Evolutionary conservation across 2,888 invertebrate species (phyloP).

Genomic region (Rhimphoctona megacephalus): DNA sequence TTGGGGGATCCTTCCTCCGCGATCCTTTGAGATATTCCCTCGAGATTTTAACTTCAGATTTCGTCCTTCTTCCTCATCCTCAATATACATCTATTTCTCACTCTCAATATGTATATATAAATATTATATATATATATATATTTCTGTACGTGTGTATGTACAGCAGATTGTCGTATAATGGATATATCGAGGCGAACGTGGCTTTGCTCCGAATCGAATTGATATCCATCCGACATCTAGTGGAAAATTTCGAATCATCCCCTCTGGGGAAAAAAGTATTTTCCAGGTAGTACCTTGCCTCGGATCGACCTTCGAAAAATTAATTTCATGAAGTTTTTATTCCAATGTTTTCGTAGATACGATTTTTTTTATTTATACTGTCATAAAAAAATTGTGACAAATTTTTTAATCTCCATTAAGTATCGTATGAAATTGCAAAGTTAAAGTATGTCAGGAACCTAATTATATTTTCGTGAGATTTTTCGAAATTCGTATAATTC

Average conservation of each 20-base stretch:
- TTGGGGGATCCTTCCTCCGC: slow-evolving; percentile 22
- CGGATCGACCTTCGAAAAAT: not conserved
- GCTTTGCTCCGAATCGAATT: slow-evolving; percentile 54
- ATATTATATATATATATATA: slow-evolving; percentile 28
- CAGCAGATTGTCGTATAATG: slow-evolving; percentile 46
- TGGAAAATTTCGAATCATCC: slow-evolving; percentile 53
- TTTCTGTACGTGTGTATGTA: not conserved
- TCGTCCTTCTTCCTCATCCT: slow-evolving; percentile 26
- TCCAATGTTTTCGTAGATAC: not conserved
- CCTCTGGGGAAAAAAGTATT: slow-evolving; percentile 34
- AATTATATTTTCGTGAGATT: not conserved
- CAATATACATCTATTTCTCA: slow-evolving; percentile 42
- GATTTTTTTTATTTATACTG: not conserved
- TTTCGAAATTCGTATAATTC: not conserved
- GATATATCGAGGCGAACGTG: slow-evolving; percentile 57
- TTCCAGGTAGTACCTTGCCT: not conserved
- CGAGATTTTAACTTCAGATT: slow-evolving; percentile 64
- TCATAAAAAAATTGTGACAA: not conserved
- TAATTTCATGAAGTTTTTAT: slow-evolving; percentile 21
- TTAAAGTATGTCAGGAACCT: not conserved
- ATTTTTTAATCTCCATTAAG: not conserved
- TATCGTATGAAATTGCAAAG: not conserved
- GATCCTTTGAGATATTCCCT: slow-evolving; percentile 59
- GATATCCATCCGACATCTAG: slow-evolving; percentile 53
- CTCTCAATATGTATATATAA: slow-evolving; percentile 16